Percentiles rank a stretch among this genome's conserved stretches.
These are phyloP conservation scores for Eupsilia transversa DNA, from an alignment of 2,888 invertebrate species.

Conservation along the genomic window DNA sequence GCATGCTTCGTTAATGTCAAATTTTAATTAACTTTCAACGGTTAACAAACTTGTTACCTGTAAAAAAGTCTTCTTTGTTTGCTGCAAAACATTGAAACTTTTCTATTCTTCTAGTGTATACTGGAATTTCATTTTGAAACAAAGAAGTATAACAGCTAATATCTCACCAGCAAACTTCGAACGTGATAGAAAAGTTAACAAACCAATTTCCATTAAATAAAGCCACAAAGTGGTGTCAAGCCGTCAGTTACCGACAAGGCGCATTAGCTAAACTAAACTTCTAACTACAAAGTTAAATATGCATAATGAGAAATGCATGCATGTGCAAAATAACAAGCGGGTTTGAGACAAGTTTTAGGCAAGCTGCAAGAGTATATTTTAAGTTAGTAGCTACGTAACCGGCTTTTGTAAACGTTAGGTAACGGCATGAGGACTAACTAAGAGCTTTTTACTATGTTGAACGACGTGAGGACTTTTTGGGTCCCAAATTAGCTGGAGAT, in stretches of 20 bases:
- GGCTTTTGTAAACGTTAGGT: conserved; percentile 44
- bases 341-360: conserved; percentile 47
- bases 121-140: neutral
- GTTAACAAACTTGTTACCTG: neutral
- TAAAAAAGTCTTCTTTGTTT: neutral
- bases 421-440: conserved; percentile 35
- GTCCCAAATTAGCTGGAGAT: conserved; percentile 42
- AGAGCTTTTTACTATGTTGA: conserved; percentile 36
- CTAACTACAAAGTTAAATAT: conserved; percentile 54
- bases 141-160: neutral
- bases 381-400: conserved; percentile 34
- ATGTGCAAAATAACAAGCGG: conserved; percentile 54
- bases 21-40: conserved; percentile 15
- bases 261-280: conserved; percentile 47
- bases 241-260: conserved; percentile 50
- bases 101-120: neutral
- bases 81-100: neutral
- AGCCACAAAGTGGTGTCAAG: conserved; percentile 50
- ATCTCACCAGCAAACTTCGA: neutral
- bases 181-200: conserved; percentile 30
- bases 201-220: conserved; percentile 36
- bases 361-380: conserved; percentile 34
- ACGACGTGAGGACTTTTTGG: conserved; percentile 35
- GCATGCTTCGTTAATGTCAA: conserved; percentile 3
- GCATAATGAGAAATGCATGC: conserved; percentile 56